phyloP scores from a whole-genome alignment of 2,797 vertebrate genomes.

The Centroberyx gerrardi region DNA sequence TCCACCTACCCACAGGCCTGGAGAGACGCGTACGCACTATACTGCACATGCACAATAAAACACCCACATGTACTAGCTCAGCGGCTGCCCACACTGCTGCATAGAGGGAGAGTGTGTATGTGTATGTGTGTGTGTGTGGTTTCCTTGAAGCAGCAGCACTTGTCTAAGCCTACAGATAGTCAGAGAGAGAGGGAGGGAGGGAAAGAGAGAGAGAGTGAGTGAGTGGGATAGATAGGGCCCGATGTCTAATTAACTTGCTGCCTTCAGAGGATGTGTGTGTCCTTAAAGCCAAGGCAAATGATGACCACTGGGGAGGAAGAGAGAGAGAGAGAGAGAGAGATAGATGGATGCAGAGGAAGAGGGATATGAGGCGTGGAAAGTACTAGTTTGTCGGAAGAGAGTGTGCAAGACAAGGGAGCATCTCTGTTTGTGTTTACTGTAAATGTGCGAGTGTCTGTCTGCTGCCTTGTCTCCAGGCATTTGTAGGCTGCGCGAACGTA shows the following conservation, averaged over 20 bases:
- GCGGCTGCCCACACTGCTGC: conserved; percentile 27
- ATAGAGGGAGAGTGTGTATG: conserved; percentile 7
- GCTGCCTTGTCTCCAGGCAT: neutral
- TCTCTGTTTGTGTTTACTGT: neutral
- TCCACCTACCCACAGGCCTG: conserved; percentile 34
- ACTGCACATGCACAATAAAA: conserved; percentile 24
- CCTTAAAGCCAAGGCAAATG: conserved; percentile 69
- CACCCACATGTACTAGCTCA: conserved; percentile 24
- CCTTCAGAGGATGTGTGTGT: conserved; percentile 66
- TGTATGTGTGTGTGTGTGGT: conserved; percentile 17
- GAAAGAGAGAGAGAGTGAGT: conserved; percentile 34
- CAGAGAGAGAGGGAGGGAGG: neutral
- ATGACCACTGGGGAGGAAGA: conserved; percentile 56
- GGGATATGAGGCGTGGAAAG: conserved; percentile 1
- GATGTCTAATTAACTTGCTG: conserved; percentile 74
- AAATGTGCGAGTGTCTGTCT: neutral
- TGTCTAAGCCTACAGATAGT: conserved; percentile 50
- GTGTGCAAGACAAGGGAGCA: neutral
- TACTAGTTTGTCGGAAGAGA: neutral
- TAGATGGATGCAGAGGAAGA: conserved; percentile 8
- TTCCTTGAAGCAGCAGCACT: conserved; percentile 55
- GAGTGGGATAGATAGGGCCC: conserved; percentile 54
- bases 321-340: neutral
- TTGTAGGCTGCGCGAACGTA: conserved; percentile 3
- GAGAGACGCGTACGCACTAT: conserved; percentile 15